A percentile compares a stretch with the other conserved stretches of the same genome.
These are phyloP conservation scores for Cosmia trapezina DNA, from an alignment of 2,888 invertebrate genomes.

Conservation along the genomic window DNA sequence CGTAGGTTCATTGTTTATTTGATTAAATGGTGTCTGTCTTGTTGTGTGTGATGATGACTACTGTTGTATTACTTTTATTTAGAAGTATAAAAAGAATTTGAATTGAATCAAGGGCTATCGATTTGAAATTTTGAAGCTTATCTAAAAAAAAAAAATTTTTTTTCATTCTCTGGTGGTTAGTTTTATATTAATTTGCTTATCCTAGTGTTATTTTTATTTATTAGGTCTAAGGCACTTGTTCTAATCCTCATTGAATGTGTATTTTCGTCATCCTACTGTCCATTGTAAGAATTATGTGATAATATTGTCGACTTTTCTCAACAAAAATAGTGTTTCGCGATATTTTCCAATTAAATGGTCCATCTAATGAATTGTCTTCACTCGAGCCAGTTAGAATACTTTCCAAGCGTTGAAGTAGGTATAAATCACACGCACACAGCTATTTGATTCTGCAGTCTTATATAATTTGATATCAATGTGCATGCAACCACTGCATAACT, in stretches of 20 bases:
- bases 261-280: constrained; percentile 7
- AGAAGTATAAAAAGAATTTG: too few relatives aligned
- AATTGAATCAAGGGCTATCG: background rate
- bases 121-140: background rate
- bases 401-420: constrained; percentile 46
- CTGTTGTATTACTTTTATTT: background rate
- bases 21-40: constrained; percentile 2
- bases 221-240: too few relatives aligned
- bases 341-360: constrained; percentile 25
- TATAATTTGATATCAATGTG: constrained; percentile 60
- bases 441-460: constrained; percentile 56
- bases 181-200: too few relatives aligned
- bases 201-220: too few relatives aligned
- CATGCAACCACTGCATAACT: constrained; percentile 57
- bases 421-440: constrained; percentile 43
- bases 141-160: too few relatives aligned
- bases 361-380: constrained; percentile 39
- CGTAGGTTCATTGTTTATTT: constrained; percentile 13
- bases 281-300: constrained; percentile 3
- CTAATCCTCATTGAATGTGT: constrained; percentile 2
- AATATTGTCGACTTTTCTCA: constrained; percentile 11
- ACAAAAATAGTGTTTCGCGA: constrained; percentile 15
- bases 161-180: too few relatives aligned
- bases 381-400: constrained; percentile 21
- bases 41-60: background rate